Conservation (phyloP, 2,113 vertebrate genomes). For the Gulo gulo region DNA sequence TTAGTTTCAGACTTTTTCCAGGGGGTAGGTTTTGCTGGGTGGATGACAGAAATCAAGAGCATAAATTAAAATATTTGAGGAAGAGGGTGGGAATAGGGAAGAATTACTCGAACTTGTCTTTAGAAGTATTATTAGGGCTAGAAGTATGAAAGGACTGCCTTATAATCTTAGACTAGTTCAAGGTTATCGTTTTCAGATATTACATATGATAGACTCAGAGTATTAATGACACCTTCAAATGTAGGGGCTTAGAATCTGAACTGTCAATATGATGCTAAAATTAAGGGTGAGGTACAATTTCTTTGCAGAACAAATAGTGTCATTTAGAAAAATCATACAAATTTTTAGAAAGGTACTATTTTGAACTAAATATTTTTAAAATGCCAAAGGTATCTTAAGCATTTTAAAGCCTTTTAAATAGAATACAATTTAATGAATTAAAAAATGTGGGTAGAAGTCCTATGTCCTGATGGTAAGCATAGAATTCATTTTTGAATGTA, state of each 20-base stretch:
- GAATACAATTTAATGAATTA: conserved; percentile 22
- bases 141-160: not conserved
- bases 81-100: not conserved
- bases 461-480: not conserved
- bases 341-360: not conserved
- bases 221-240: not conserved
- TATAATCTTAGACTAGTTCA: not conserved
- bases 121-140: not conserved
- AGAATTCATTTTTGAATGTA: conserved; percentile 11
- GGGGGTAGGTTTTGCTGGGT: not conserved
- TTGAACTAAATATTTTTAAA: not conserved
- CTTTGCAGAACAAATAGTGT: not conserved
- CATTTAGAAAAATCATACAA: not conserved
- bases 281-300: not conserved
- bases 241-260: not conserved
- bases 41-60: not conserved
- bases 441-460: not conserved
- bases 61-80: not conserved
- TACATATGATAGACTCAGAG: not conserved
- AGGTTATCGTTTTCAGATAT: not conserved
- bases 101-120: not conserved
- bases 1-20: not conserved
- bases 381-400: not conserved
- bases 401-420: not conserved
- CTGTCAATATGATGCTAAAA: not conserved